These are phyloP conservation scores for Hecatera dysodea DNA, from an alignment of 2,888 invertebrate genomes.

Conservation along the genomic window DNA sequence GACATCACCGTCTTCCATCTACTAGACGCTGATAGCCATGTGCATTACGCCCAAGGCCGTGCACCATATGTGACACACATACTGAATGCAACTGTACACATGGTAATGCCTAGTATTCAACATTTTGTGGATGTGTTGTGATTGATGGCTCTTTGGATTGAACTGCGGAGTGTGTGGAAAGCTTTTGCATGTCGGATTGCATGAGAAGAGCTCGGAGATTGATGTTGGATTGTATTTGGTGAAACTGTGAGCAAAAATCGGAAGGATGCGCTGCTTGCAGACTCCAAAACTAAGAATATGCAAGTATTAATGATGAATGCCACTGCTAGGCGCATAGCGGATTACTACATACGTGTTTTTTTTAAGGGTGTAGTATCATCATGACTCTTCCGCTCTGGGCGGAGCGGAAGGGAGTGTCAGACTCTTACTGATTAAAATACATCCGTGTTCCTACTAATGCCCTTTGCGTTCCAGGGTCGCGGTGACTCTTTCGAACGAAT, in stretches of 20 bases:
- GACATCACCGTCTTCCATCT: constrained; percentile 32
- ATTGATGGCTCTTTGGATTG: constrained; percentile 32
- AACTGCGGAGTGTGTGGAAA: constrained; percentile 1
- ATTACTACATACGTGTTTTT: no score
- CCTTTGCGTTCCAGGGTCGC: no score
- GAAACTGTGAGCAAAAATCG: neutral
- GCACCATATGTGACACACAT: constrained; percentile 55
- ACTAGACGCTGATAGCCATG: constrained; percentile 43
- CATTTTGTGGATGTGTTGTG: constrained; percentile 48
- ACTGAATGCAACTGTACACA: constrained; percentile 54
- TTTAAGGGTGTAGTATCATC: no score
- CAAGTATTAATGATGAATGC: no score
- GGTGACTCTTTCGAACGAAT: no score
- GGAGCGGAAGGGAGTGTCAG: no score
- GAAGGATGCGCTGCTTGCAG: neutral
- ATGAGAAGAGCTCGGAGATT: neutral
- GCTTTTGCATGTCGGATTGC: constrained; percentile 11
- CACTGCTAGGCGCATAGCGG: no score
- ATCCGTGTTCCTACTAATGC: no score
- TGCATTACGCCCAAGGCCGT: constrained; percentile 53
- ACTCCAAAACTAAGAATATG: neutral
- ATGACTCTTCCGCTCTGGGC: no score
- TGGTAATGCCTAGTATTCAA: constrained; percentile 46
- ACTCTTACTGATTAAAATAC: no score
- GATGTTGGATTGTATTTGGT: neutral